phyloP scores from a whole-genome alignment of 2,888 invertebrate genomes.

The Phyllotreta striolata region DNA sequence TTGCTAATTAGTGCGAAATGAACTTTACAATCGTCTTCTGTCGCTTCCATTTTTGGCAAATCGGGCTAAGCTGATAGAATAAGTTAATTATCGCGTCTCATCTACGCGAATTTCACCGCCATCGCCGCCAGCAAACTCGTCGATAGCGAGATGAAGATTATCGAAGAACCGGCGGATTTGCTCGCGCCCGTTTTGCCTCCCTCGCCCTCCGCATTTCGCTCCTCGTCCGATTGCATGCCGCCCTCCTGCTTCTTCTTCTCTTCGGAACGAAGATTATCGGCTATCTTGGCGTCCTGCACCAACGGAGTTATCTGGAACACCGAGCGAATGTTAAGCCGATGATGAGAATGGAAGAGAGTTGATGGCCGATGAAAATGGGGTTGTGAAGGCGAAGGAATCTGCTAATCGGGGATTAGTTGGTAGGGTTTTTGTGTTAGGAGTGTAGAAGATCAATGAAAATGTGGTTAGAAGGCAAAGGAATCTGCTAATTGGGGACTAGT shows the following conservation, averaged over 20 bases:
- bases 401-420: no score
- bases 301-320: constrained; percentile 40
- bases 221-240: constrained; percentile 52
- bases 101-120: constrained; percentile 15
- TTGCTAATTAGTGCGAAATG: no score
- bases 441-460: no score
- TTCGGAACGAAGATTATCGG: constrained; percentile 37
- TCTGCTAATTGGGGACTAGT: no score
- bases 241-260: constrained; percentile 59
- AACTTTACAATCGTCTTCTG: no score
- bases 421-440: no score
- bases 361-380: no score
- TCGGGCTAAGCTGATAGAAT: neutral
- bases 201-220: constrained; percentile 53
- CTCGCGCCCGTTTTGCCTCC: constrained; percentile 41
- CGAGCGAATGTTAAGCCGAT: no score
- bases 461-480: no score
- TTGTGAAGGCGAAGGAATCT: no score
- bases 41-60: no score
- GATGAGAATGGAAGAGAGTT: no score
- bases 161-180: neutral
- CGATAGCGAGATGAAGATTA: neutral
- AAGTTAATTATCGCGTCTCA: neutral
- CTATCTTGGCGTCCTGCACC: constrained; percentile 37
- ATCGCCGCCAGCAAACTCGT: constrained; percentile 5